Evolutionary conservation across 2,888 invertebrate genomes (phyloP).

Genomic region (Allygus modestus): DNA sequence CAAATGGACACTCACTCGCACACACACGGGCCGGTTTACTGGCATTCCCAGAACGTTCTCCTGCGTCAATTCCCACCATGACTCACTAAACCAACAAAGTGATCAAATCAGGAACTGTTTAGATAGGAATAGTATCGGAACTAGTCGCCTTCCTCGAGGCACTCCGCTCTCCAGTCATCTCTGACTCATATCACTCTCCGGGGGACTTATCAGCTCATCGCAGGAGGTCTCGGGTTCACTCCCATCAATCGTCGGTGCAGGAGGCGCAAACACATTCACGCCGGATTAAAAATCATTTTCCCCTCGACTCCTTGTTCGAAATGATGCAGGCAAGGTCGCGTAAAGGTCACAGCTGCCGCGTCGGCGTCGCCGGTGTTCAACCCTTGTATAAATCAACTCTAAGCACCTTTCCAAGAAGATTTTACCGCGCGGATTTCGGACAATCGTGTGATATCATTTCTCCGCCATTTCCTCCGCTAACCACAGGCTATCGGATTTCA

Average conservation of each 20-base stretch:
- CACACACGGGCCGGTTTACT: conserved; percentile 10
- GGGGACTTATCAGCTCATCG: conserved; percentile 40
- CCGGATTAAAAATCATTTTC: conserved; percentile 45
- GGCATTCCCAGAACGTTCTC: conserved; percentile 50
- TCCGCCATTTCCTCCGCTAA: conserved; percentile 43
- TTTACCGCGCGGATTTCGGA: conserved; percentile 36
- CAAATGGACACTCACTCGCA: conserved; percentile 21
- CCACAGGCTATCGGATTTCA: conserved; percentile 42
- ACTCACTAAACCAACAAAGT: conserved; percentile 43
- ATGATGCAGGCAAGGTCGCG: conserved; percentile 18
- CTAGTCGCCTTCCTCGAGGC: conserved; percentile 36
- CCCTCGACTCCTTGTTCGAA: conserved; percentile 32
- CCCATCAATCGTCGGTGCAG: conserved; percentile 33
- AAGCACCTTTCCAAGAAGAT: conserved; percentile 20
- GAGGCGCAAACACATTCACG: conserved; percentile 58
- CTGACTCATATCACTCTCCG: conserved; percentile 36
- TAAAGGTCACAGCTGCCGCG: conserved; percentile 35
- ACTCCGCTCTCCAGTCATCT: background rate
- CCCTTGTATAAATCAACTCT: conserved; percentile 20
- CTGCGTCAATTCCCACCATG: conserved; percentile 42
- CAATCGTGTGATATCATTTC: conserved; percentile 54
- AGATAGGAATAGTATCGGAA: conserved; percentile 29
- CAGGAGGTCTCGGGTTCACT: conserved; percentile 39
- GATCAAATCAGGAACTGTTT: conserved; percentile 25
- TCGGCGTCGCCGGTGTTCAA: background rate